Conservation (phyloP, 2,797 vertebrate species). For the Phoeniculus purpureus region DNA sequence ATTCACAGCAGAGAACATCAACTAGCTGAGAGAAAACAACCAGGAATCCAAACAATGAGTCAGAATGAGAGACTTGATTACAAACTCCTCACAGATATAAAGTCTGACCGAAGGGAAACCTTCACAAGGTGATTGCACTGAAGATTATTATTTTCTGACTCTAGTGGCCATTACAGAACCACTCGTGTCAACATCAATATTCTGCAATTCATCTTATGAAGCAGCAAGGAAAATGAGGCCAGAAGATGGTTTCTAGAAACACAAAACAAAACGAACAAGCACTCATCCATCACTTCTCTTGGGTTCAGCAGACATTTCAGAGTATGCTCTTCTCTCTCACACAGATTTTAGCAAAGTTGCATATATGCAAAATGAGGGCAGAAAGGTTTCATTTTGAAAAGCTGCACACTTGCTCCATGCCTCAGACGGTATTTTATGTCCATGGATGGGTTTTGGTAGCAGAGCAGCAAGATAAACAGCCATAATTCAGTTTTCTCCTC, state of each 20-base stretch:
- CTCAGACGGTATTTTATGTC: neutral
- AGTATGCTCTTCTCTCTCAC: neutral
- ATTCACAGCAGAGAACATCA: neutral
- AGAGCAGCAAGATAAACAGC: neutral
- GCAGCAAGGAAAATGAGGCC: neutral
- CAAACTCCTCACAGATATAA: neutral
- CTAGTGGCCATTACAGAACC: neutral
- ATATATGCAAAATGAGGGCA: fast-evolving
- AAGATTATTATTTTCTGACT: neutral
- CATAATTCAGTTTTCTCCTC: neutral
- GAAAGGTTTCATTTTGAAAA: neutral
- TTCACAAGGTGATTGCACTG: neutral
- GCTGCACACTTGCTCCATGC: neutral
- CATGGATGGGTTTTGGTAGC: neutral
- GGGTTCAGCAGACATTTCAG: neutral
- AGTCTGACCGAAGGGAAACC: neutral
- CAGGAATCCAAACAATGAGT: neutral
- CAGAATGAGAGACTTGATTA: neutral
- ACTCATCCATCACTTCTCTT: neutral
- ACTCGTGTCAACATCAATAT: neutral
- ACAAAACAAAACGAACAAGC: neutral
- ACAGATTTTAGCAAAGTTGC: fast-evolving
- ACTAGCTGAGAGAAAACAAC: neutral
- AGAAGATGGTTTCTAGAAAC: neutral
- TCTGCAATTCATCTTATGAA: neutral